These are phyloP conservation scores for Vannuccia rotundouncinata DNA, from an alignment of 2,888 invertebrate species.

Conservation along the genomic window DNA sequence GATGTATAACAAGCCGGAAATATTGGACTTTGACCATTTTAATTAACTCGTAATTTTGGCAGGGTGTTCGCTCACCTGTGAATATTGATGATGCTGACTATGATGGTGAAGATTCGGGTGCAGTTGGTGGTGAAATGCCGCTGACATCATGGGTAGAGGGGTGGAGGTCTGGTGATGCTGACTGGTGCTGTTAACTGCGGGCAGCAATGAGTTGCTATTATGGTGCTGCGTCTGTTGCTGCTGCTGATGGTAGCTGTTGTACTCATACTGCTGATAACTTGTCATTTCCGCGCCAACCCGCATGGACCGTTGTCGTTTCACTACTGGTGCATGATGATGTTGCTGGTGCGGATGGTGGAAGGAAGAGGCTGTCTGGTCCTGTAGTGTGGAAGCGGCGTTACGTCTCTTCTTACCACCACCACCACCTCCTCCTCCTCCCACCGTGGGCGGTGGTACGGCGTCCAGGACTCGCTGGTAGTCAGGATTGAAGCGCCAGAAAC, in stretches of 20 bases:
- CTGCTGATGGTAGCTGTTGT: not conserved
- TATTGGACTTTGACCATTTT: too few relatives aligned
- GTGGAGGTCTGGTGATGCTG: not conserved
- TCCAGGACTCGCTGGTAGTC: conserved; percentile 44
- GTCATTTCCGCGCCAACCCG: not conserved
- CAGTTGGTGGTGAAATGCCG: not conserved
- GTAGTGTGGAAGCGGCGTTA: too few relatives aligned
- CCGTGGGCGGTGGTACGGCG: not conserved
- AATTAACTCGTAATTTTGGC: too few relatives aligned
- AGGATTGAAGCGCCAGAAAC: conserved; percentile 83
- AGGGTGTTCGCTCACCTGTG: too few relatives aligned
- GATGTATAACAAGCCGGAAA: too few relatives aligned
- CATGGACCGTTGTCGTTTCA: not conserved
- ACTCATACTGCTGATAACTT: not conserved
- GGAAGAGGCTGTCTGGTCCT: too few relatives aligned
- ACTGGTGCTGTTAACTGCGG: too few relatives aligned
- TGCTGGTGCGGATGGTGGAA: not conserved
- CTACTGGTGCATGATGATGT: not conserved
- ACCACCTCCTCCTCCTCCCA: too few relatives aligned
- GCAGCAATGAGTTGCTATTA: too few relatives aligned
- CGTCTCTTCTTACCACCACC: not conserved
- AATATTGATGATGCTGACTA: too few relatives aligned
- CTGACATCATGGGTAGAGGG: not conserved
- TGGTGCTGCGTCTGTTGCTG: not conserved
- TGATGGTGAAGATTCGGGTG: conserved; percentile 27